Percentiles rank a stretch among this genome's conserved stretches.
phyloP scores from a whole-genome alignment of 2,113 vertebrate genomes.

The Corydoras maculifer region DNA sequence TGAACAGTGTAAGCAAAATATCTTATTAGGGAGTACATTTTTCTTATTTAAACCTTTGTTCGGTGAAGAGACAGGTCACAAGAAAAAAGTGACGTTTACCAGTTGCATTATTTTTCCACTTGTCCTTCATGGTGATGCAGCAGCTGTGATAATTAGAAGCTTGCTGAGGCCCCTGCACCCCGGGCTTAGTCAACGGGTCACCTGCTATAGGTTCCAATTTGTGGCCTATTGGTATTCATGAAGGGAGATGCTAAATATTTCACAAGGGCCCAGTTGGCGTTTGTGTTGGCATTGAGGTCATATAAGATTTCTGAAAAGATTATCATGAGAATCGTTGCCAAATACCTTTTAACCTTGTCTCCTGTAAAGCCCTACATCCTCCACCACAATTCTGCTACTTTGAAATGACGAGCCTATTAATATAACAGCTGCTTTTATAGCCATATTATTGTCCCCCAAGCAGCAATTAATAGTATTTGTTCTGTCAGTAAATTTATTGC shows the following conservation, averaged over 20 bases:
- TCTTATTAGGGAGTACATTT: too few species aligned
- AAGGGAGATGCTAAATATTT: constrained; percentile 90
- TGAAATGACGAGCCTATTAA: neutral
- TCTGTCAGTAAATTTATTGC: constrained; percentile 2
- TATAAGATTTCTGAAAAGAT: constrained; percentile 94
- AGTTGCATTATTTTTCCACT: constrained; percentile 63
- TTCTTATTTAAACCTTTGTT: constrained; percentile 36
- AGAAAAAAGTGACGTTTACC: constrained; percentile 55
- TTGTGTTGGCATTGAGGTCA: constrained; percentile 88
- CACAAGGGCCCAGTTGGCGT: constrained; percentile 85
- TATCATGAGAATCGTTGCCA: constrained; percentile 85
- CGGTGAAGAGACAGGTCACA: constrained; percentile 40
- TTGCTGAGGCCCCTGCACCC: constrained; percentile 74
- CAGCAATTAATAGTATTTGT: constrained; percentile 49
- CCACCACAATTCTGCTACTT: constrained; percentile 53
- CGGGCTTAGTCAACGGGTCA: constrained; percentile 86
- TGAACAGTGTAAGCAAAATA: too few species aligned
- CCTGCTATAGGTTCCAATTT: constrained; percentile 98
- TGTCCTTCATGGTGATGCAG: constrained; percentile 81
- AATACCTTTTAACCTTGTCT: constrained; percentile 64
- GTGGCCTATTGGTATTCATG: constrained; percentile 97
- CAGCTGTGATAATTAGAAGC: constrained; percentile 86
- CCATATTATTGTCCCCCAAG: constrained; percentile 42
- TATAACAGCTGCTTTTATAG: too few species aligned
- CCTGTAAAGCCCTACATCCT: constrained; percentile 60